These are phyloP conservation scores for Bemisia tabaci DNA, from an alignment of 1,140 invertebrate genomes.

Conservation along the genomic window DNA sequence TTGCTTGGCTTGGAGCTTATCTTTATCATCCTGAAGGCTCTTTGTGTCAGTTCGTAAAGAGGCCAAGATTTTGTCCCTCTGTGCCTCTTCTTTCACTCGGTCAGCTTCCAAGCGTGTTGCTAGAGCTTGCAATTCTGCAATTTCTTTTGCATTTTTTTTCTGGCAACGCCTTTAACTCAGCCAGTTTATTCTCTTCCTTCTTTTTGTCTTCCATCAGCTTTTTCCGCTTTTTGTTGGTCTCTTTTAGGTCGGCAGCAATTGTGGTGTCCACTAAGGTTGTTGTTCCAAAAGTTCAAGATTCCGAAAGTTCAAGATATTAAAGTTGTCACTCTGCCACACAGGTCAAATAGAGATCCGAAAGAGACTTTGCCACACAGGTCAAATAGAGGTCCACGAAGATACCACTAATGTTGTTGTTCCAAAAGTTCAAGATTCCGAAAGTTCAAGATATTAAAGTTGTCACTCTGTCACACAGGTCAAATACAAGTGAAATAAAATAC, in stretches of 20 bases:
- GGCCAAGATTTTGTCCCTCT: slow-evolving; percentile 35
- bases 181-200: slow-evolving; percentile 38
- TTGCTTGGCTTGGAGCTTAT: slow-evolving; percentile 47
- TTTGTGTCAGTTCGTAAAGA: slow-evolving; percentile 32
- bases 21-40: slow-evolving; percentile 45
- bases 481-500: too few species aligned
- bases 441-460: too few species aligned
- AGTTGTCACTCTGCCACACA: too few species aligned
- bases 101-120: slow-evolving; percentile 11
- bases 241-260: slow-evolving; percentile 43
- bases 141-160: slow-evolving; percentile 45
- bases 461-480: too few species aligned
- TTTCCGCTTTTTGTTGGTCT: slow-evolving; percentile 50
- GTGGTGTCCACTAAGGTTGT: slow-evolving; percentile 46
- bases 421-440: too few species aligned
- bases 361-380: too few species aligned
- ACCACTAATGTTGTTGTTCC: too few species aligned
- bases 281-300: too few species aligned
- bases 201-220: too few species aligned
- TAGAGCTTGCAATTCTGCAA: slow-evolving; percentile 33
- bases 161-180: slow-evolving; percentile 41
- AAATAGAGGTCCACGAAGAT: too few species aligned
- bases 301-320: too few species aligned
- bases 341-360: too few species aligned
- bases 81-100: slow-evolving; percentile 38